phyloP scores from a whole-genome alignment of 2,888 invertebrate species.

The Lochmaea capreae region DNA sequence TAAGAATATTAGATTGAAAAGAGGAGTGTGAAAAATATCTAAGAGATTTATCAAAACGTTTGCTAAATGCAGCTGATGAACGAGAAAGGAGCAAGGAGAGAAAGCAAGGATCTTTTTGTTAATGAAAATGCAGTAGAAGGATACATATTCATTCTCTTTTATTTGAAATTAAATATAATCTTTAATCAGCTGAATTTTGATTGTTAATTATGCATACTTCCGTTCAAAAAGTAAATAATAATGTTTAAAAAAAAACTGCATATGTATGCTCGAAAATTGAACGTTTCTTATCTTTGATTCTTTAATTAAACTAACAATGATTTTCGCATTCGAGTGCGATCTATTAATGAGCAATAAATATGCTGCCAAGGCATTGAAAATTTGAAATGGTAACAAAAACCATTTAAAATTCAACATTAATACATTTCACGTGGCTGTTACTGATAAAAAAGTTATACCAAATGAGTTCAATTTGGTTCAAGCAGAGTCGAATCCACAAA shows the following conservation, averaged over 20 bases:
- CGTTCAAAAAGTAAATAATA: neutral
- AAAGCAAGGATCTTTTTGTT: too few species aligned
- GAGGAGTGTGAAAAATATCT: too few species aligned
- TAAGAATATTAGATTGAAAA: too few species aligned
- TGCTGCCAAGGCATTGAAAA: neutral
- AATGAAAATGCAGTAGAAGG: too few species aligned
- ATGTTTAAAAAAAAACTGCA: neutral
- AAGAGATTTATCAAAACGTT: too few species aligned
- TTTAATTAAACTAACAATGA: neutral
- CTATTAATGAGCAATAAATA: constrained; percentile 1
- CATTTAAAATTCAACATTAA: neutral
- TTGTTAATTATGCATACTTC: neutral
- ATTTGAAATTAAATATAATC: too few species aligned
- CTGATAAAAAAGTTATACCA: neutral
- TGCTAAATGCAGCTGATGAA: too few species aligned
- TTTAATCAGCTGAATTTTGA: too few species aligned
- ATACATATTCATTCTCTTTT: neutral
- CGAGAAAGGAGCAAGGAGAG: too few species aligned
- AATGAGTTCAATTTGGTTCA: neutral
- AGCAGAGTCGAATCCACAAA: neutral
- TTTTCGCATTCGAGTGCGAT: neutral
- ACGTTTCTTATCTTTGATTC: neutral
- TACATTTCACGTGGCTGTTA: constrained; percentile 12
- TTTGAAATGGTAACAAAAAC: neutral
- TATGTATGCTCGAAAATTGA: neutral